Conservation (phyloP, 2,113 vertebrate genomes). For the Atherinomorus stipes region DNA sequence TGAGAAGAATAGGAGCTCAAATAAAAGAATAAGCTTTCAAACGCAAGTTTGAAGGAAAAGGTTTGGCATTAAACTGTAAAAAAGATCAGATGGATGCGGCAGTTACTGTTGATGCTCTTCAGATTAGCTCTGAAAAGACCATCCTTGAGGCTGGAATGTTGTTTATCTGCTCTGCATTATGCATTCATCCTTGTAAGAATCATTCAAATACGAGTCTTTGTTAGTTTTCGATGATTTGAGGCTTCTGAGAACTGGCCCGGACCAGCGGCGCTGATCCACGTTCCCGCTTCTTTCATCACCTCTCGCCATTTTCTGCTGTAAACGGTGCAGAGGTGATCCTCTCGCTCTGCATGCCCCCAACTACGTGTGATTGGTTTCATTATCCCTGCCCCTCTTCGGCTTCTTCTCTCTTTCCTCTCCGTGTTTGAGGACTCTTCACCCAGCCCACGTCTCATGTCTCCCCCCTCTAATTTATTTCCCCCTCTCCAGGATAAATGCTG, state of each 20-base stretch:
- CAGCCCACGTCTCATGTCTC: conserved; percentile 34
- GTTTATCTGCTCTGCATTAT: background rate
- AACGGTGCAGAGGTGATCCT: no score
- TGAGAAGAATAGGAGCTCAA: background rate
- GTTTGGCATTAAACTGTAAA: background rate
- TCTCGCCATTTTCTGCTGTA: no score
- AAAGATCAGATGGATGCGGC: background rate
- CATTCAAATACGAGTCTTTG: conserved; percentile 50
- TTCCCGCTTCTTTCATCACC: conserved; percentile 34
- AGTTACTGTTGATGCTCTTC: conserved; percentile 25
- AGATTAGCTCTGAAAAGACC: conserved; percentile 28
- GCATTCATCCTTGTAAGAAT: conserved; percentile 21
- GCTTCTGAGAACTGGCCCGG: conserved; percentile 24
- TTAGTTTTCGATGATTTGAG: conserved; percentile 53
- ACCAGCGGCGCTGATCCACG: background rate
- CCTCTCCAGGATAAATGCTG: conserved; percentile 63
- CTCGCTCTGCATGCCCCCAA: conserved; percentile 22
- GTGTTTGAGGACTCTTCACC: conserved; percentile 55
- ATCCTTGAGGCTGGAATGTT: conserved; percentile 23
- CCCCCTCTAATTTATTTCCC: conserved; percentile 64
- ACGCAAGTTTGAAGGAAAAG: background rate
- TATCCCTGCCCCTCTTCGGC: conserved; percentile 34
- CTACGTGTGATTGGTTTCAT: conserved; percentile 51
- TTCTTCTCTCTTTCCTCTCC: conserved; percentile 13
- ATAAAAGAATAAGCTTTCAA: background rate